A percentile compares a stretch with the other conserved stretches of the same genome.
These are phyloP conservation scores for Bilobella aurantiaca DNA, from an alignment of 1,140 invertebrate genomes.

Conservation along the genomic window DNA sequence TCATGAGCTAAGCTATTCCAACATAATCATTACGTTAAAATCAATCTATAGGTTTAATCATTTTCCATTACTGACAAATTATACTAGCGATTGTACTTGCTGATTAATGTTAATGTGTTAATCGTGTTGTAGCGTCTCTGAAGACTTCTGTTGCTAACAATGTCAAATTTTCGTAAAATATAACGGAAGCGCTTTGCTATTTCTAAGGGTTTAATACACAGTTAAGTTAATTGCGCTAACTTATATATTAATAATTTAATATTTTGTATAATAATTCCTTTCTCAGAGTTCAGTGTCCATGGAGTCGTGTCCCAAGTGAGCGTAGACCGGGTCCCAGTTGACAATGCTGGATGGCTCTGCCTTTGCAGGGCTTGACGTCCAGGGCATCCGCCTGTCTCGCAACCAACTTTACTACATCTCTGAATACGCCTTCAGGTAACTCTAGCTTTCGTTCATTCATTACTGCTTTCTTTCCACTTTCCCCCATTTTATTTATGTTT, in stretches of 20 bases:
- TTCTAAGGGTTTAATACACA: neutral
- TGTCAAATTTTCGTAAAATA: neutral
- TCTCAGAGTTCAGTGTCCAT: conserved; percentile 34
- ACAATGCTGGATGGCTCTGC: conserved; percentile 32
- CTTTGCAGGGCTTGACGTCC: conserved; percentile 33
- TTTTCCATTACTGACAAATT: too few relatives aligned
- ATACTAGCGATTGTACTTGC: too few relatives aligned
- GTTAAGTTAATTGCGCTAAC: neutral
- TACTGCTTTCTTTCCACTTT: neutral
- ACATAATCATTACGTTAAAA: too few relatives aligned
- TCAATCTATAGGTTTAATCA: too few relatives aligned
- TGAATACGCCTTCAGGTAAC: conserved; percentile 35
- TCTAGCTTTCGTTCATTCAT: neutral
- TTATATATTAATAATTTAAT: neutral
- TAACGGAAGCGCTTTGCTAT: neutral
- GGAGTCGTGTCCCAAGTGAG: conserved; percentile 35
- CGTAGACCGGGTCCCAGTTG: conserved; percentile 31
- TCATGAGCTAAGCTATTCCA: too few relatives aligned
- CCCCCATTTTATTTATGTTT: too few relatives aligned
- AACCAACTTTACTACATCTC: conserved; percentile 34
- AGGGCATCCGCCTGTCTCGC: conserved; percentile 30
- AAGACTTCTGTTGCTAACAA: neutral
- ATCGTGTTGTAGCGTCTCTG: too few relatives aligned
- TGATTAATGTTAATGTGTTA: too few relatives aligned
- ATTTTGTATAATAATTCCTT: conserved; percentile 6